These are phyloP conservation scores for human (Homo sapiens) DNA, from an alignment of 2,113 vertebrate species.

Conservation along the genomic window DNA sequence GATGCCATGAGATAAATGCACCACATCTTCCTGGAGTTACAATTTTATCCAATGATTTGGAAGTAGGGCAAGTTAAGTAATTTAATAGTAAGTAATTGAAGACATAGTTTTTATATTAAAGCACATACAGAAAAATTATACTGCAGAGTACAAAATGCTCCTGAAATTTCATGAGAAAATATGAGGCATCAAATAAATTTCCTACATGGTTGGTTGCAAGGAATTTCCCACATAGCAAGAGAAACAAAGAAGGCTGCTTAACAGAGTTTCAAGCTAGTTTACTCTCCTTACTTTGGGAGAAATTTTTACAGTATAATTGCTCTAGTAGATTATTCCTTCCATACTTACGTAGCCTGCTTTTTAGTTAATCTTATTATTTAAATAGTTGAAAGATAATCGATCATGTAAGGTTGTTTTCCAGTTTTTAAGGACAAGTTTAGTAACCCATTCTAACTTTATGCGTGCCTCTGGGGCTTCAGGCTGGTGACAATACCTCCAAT, in stretches of 20 bases:
- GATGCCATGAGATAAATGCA: slow-evolving; percentile 2
- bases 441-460: not conserved
- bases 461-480: not conserved
- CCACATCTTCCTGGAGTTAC: not conserved
- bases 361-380: not conserved
- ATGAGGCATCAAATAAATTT: slow-evolving; percentile 23
- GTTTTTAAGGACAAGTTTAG: not conserved
- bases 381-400: not conserved
- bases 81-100: slow-evolving; percentile 59
- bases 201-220: not conserved
- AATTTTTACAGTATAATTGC: not conserved
- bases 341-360: not conserved
- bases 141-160: slow-evolving; percentile 27
- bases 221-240: not conserved
- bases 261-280: not conserved
- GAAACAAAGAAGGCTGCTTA: not conserved
- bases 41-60: slow-evolving; percentile 49
- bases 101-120: slow-evolving; percentile 57
- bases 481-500: slow-evolving; percentile 16
- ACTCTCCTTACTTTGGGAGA: not conserved
- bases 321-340: not conserved
- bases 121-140: slow-evolving; percentile 43
- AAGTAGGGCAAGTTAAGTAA: slow-evolving; percentile 40
- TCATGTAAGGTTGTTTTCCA: not conserved
- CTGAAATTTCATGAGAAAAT: slow-evolving; percentile 44